Base-by-base conservation (phyloP, 2,797 vertebrate genomes). In the Argyrosomus regius region DNA sequence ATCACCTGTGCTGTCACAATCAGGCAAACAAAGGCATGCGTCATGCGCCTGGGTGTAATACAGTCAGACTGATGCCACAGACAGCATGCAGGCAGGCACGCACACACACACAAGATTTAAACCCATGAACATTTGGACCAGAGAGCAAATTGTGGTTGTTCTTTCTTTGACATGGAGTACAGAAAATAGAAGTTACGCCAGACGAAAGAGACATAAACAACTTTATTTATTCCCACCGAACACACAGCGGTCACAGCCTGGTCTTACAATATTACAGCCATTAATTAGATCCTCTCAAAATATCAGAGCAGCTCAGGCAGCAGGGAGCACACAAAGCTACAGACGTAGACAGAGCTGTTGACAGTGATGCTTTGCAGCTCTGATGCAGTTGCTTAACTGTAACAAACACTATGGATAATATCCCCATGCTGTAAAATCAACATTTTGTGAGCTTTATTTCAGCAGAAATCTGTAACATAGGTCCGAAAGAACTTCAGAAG, bases 1-100 rank as follows among this genome's bases (percentile, higher is more conserved):
- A 43, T 80, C 82, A 63, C 66, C 72, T 48, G 13, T 79, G 81
- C 65, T 88, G 81, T 87, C 82, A 84, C 86, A 84, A 81, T 75
- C 56, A 10, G 54, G 53, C 46, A 87, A 88, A 87, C 85, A 81
- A 83, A 85, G 60, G 41, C 48, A 56, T 80, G 81, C 5, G 83
- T 91, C 88, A 91, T 43, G 50, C 43, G 65, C 43, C 24, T 1
- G 24, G 58, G 39, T 24, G 50, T 48, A 39, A 56, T 69, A 53
- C 70, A 65, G 49, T 83, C 58, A 64, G 80, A 76, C 20, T 72
- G 83, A 83, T 87, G 79, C 86, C 84, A 82, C 81, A 54, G 57
- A 73, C 59, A 46, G 54, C 81, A 59, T 46, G 59, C 75, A 76
- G 61, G 71, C 62, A 53, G 22, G 45, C 66, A 86, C 17, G n/a